Base-by-base conservation (phyloP, 2,888 invertebrate genomes). In the Trichacis sp. region DNA sequence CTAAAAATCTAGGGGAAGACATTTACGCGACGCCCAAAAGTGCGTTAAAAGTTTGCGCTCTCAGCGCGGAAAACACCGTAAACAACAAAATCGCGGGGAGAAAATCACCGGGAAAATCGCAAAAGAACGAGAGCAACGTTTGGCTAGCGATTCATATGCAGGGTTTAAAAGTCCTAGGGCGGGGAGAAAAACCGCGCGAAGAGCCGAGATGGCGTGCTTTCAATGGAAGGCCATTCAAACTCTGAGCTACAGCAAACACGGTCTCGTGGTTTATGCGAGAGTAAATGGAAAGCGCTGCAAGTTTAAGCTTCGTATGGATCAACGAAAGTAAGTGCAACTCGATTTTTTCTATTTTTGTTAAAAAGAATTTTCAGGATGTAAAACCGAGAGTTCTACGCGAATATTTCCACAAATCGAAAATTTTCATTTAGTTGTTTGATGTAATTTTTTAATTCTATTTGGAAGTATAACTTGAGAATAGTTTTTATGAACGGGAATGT, bases 171-270 rank as follows among this genome's bases (percentile, higher is more conserved):
- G 70, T 86, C 5, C 81, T 85, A 62, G 81, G 84, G 29, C 79
- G 85, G n/a, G 82, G 82, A 2, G 78, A 77, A 19, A 75, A 78
- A 9, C 76, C 81, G 1, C 64, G 77, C 1, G 82, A 84, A 76
- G 82, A 58, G 64, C 70, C 2, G 80, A 83, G 48, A 64, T 84
- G n/a, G 80, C 81, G 2, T 77, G 81, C 66, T 88, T 89, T 75
- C 87, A 87, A 70, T 93, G 93, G 93, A 88, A 89, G 72, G 90
- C 90, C 70, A 92, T 93, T 73, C 92, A 92, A 76, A 92, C 92
- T 69, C 87, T 93, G 69, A 92, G 91, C 76, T 92, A 91, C 77
- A 92, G 91, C 75, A 93, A 92, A 79, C 91, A 90, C 74, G 90
- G 89, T 69, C 85, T 93, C 40, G 87, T 90, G 6, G 87, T 88